Percentiles rank a stretch among this genome's conserved stretches.
These are phyloP conservation scores for Batillaria attramentaria DNA, from an alignment of 1,140 invertebrate genomes.

Conservation along the genomic window DNA sequence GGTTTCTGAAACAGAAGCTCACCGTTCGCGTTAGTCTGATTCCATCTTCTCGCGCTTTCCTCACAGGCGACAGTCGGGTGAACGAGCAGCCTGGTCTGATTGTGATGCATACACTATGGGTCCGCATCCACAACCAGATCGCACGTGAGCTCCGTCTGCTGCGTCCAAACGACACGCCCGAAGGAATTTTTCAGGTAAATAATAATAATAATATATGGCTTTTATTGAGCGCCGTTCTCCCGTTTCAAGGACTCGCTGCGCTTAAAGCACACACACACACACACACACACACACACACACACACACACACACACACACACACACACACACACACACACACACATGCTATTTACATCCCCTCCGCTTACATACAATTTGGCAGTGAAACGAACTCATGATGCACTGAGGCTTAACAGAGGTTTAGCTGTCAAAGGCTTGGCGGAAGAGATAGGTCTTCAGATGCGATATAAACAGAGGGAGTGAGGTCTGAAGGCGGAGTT, in stretches of 20 bases:
- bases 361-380: neutral
- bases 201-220: neutral
- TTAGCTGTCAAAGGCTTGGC: neutral
- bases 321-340: neutral
- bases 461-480: neutral
- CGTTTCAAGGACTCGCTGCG: neutral
- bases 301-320: neutral
- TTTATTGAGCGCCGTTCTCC: neutral
- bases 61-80: constrained; percentile 77
- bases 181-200: no score
- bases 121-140: constrained; percentile 94
- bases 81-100: constrained; percentile 77
- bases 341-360: neutral
- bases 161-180: constrained; percentile 90
- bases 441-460: neutral
- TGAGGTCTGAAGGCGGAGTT: neutral
- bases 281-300: neutral
- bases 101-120: constrained; percentile 97
- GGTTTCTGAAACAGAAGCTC: no score
- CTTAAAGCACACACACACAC: neutral
- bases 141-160: constrained; percentile 82
- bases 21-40: no score
- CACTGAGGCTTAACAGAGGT: neutral
- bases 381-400: neutral
- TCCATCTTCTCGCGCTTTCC: neutral